Conservation (phyloP, 2,113 vertebrate species). For the Lonchura striata region DNA sequence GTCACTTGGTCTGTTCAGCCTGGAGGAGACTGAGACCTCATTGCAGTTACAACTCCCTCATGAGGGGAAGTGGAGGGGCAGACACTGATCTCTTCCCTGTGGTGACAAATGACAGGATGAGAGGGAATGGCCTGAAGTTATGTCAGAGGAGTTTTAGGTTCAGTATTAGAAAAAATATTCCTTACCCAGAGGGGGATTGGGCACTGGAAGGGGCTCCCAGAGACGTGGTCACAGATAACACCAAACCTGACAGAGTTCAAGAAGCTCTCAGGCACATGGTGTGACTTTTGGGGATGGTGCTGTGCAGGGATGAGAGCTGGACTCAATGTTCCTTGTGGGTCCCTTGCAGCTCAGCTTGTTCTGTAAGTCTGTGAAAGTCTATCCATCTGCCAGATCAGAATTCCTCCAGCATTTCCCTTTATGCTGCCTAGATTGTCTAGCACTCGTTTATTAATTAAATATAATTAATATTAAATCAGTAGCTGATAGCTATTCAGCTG, state of each 20-base stretch:
- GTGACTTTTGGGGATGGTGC: background rate
- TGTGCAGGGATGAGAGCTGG: background rate
- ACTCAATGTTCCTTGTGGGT: background rate
- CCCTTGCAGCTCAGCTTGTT: background rate
- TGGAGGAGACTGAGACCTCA: background rate
- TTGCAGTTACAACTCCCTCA: background rate
- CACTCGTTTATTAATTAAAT: background rate
- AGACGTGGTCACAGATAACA: background rate
- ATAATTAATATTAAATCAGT: background rate
- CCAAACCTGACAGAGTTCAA: background rate
- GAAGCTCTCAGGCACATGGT: background rate
- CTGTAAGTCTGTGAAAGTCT: background rate
- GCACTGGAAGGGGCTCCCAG: background rate
- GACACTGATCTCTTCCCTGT: background rate
- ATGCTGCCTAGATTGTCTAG: background rate
- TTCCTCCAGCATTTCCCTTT: background rate
- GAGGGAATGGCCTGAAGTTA: background rate
- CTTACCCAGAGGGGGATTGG: background rate
- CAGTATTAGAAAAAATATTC: background rate
- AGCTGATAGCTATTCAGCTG: background rate
- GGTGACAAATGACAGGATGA: rapidly evolving
- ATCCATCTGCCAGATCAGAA: background rate
- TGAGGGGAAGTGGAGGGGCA: background rate
- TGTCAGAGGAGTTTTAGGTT: background rate
- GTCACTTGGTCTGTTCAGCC: background rate